Evolutionary conservation across 1,140 invertebrate genomes (phyloP).

Genomic region (Drosophila orena): DNA sequence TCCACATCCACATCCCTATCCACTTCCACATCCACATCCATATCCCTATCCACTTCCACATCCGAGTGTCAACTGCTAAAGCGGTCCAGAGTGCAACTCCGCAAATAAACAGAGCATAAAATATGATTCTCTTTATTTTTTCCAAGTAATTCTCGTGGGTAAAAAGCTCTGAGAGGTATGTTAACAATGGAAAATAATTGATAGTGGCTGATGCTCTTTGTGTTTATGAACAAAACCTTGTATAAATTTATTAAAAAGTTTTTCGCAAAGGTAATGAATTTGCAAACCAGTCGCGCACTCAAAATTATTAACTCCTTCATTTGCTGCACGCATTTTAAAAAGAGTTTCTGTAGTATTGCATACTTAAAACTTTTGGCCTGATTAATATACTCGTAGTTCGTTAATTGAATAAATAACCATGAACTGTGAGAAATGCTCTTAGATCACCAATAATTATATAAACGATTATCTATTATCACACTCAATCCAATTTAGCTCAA

Average conservation of each 20-base stretch:
- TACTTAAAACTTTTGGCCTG: no score
- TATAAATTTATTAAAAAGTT: slow-evolving; percentile 16
- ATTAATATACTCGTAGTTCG: no score
- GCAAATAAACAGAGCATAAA: slow-evolving; percentile 77
- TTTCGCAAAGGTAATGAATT: slow-evolving; percentile 2
- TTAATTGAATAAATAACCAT: not conserved
- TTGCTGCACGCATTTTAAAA: no score
- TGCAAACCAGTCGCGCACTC: not conserved
- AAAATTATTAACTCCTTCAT: not conserved
- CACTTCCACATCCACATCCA: slow-evolving; percentile 34
- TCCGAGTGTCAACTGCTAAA: slow-evolving; percentile 70
- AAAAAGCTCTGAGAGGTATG: slow-evolving; percentile 2
- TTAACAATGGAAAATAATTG: slow-evolving; percentile 29
- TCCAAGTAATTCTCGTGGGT: slow-evolving; percentile 13
- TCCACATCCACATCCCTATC: slow-evolving; percentile 15
- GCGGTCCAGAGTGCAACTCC: slow-evolving; percentile 31
- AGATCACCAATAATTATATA: not conserved
- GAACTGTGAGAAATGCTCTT: not conserved
- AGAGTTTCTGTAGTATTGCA: no score
- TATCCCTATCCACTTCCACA: slow-evolving; percentile 27
- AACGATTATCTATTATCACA: not conserved
- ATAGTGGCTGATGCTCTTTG: slow-evolving; percentile 14
- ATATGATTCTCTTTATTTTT: slow-evolving; percentile 66
- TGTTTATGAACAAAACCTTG: slow-evolving; percentile 13
- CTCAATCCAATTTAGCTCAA: not conserved